phyloP scores from a whole-genome alignment of 2,888 invertebrate genomes.

The Caenorhabditis sp. region DNA sequence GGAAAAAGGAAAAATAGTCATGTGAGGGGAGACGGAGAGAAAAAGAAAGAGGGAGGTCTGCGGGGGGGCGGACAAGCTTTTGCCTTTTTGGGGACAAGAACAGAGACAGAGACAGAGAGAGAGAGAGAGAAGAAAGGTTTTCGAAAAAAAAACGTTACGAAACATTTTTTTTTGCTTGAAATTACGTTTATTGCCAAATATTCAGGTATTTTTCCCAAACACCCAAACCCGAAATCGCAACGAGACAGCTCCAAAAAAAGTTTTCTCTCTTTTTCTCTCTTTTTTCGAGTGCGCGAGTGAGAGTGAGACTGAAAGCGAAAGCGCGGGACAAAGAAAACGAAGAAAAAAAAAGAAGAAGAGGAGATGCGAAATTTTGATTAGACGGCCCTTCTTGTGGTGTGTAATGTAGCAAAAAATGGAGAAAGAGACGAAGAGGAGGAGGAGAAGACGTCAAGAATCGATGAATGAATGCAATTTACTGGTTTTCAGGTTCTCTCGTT shows the following conservation, averaged over 20 bases:
- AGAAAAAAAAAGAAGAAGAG: constrained; percentile 5
- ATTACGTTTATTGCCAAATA: too few relatives aligned
- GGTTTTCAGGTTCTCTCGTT: too few relatives aligned
- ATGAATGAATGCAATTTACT: too few relatives aligned
- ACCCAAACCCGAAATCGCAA: too few relatives aligned
- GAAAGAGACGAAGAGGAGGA: not conserved
- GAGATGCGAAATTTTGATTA: constrained; percentile 50
- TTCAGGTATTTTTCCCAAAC: too few relatives aligned
- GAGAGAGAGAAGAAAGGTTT: constrained; percentile 12
- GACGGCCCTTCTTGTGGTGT: constrained; percentile 14
- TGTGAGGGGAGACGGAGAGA: not conserved
- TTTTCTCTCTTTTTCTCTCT: too few relatives aligned
- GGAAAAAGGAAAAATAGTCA: constrained; percentile 14
- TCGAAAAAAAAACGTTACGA: constrained; percentile 13
- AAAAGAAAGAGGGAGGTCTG: too few relatives aligned
- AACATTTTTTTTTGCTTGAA: constrained; percentile 34
- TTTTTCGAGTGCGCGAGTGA: too few relatives aligned
- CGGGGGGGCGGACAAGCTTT: constrained; percentile 13
- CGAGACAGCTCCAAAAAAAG: too few relatives aligned
- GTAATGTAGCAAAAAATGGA: constrained; percentile 33
- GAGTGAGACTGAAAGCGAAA: constrained; percentile 17
- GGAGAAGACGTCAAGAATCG: too few relatives aligned
- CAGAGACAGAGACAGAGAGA: too few relatives aligned
- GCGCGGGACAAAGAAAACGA: constrained; percentile 16
- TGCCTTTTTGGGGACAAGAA: too few relatives aligned